Conservation (phyloP, 2,888 invertebrate species). For the Automeris io region DNA sequence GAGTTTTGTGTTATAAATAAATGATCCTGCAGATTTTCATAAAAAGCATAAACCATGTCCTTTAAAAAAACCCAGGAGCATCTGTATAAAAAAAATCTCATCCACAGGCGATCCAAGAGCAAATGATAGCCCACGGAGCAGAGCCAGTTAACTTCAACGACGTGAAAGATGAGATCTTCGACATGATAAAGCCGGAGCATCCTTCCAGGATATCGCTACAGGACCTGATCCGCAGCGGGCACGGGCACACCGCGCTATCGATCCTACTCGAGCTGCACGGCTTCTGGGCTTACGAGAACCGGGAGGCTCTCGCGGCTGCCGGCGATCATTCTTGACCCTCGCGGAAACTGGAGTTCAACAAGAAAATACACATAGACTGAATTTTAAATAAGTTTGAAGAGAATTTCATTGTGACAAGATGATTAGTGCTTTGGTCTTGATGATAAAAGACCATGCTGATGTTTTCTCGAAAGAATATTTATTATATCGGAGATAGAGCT, state of each 20-base stretch:
- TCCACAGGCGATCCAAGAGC: conserved; percentile 90
- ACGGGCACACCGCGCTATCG: conserved; percentile 95
- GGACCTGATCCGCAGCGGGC: conserved; percentile 91
- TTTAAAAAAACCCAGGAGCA: too few species aligned
- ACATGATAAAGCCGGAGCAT: conserved; percentile 95
- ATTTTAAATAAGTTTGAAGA: neutral
- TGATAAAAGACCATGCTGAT: too few species aligned
- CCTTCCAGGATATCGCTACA: conserved; percentile 88
- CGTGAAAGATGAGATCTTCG: conserved; percentile 98
- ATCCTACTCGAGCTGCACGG: conserved; percentile 97
- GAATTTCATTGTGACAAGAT: too few species aligned
- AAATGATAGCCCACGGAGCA: conserved; percentile 91
- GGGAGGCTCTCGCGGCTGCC: conserved; percentile 86
- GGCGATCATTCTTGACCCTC: conserved; percentile 74
- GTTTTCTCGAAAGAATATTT: too few species aligned
- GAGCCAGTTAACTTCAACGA: conserved; percentile 94
- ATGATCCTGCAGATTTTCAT: too few species aligned
- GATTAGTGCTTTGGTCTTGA: too few species aligned
- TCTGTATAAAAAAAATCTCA: too few species aligned
- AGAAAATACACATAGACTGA: conserved; percentile 14
- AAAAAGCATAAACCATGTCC: too few species aligned
- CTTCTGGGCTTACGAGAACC: conserved; percentile 97
- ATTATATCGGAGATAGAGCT: too few species aligned
- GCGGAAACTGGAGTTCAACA: conserved; percentile 21
- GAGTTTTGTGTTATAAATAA: too few species aligned